Conservation (phyloP, 2,888 invertebrate genomes). For the Chelonus formosanus region DNA sequence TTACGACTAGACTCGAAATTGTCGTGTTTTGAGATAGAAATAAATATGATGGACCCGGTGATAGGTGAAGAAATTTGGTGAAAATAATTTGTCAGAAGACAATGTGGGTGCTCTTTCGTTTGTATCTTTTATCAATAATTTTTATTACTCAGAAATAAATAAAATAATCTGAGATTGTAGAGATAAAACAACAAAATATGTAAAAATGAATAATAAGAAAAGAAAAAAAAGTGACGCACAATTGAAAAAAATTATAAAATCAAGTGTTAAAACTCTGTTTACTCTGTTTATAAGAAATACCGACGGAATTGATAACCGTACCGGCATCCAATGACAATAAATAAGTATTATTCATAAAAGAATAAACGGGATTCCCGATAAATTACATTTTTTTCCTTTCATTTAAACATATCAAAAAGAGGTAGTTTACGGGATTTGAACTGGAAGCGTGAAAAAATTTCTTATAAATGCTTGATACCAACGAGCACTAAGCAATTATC, state of each 20-base stretch:
- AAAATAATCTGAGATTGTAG: not conserved
- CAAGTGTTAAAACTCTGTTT: not conserved
- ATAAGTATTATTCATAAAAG: slow-evolving; percentile 51
- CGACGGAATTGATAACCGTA: slow-evolving; percentile 30
- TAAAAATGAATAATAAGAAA: no score
- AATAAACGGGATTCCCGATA: slow-evolving; percentile 40
- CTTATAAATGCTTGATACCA: not conserved
- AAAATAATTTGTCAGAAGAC: not conserved
- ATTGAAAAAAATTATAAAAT: not conserved
- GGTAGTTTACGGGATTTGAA: not conserved
- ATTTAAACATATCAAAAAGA: slow-evolving; percentile 47
- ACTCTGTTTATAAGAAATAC: slow-evolving; percentile 8
- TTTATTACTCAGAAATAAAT: slow-evolving; percentile 2
- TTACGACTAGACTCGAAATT: not conserved
- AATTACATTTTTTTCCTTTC: slow-evolving; percentile 37
- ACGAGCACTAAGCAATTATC: not conserved
- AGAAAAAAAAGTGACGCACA: no score
- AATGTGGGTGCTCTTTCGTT: slow-evolving; percentile 4
- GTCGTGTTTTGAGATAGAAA: not conserved
- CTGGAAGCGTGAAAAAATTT: slow-evolving; percentile 3
- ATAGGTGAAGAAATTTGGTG: not conserved
- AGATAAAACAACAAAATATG: no score
- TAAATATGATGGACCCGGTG: not conserved
- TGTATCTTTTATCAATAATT: not conserved
- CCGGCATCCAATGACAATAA: slow-evolving; percentile 53